phyloP scores from a whole-genome alignment of 2,888 invertebrate genomes.

The Sclerodermus sp. region DNA sequence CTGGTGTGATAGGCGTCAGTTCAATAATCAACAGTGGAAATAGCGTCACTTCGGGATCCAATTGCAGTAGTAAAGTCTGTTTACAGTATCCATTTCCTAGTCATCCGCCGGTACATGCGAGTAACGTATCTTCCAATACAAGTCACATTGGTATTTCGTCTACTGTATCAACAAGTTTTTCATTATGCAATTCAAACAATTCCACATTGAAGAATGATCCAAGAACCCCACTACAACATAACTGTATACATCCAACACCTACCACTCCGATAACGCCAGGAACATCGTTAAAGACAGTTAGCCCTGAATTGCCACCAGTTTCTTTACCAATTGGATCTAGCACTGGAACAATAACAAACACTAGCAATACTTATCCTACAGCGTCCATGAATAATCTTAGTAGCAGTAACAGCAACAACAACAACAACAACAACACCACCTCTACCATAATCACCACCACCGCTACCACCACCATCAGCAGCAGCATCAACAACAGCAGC shows the following conservation, averaged over 20 bases:
- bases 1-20: conserved; percentile 44
- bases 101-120: conserved; percentile 66
- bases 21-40: conserved; percentile 38
- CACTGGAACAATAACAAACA: conserved; percentile 33
- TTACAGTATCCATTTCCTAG: conserved; percentile 79
- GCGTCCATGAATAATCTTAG: conserved; percentile 34
- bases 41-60: conserved; percentile 32
- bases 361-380: conserved; percentile 30
- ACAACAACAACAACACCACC: conserved; percentile 6
- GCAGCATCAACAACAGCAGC: neutral
- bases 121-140: conserved; percentile 15
- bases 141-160: conserved; percentile 10
- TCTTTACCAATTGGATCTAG: conserved; percentile 41
- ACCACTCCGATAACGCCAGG: conserved; percentile 52
- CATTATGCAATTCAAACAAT: conserved; percentile 32
- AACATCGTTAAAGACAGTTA: conserved; percentile 48
- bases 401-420: conserved; percentile 14
- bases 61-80: conserved; percentile 60
- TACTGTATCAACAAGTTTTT: conserved; percentile 27
- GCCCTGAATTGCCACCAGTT: conserved; percentile 52
- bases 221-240: conserved; percentile 39
- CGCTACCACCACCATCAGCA: no score
- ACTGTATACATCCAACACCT: conserved; percentile 47
- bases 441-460: no score
- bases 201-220: conserved; percentile 41